Evolutionary conservation across 37 sponge, comb jelly and placozoan genomes (phyloP), one percentile per base, ranked within the genome.

Genomic region (Beroe forskalii): DNA sequence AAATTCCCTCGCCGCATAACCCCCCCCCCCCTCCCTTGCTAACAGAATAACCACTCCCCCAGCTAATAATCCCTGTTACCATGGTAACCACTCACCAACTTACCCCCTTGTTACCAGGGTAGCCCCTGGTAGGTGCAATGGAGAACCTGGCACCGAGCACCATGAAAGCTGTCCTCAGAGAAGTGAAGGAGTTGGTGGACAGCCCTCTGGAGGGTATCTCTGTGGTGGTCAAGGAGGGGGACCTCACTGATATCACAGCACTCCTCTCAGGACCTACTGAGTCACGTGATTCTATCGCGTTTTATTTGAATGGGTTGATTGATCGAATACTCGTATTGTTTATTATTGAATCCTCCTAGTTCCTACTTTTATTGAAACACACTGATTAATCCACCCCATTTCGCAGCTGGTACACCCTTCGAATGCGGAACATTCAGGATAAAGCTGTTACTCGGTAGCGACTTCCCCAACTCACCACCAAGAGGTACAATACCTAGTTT

Each of bases 391-490:
- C 6, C 4, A n/a, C 9, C 42, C 6, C 22, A 12, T 39, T 55
- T 6, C 40, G 4, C 89, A 97, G 98, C 89, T 76, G 96, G 92
- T 19, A 97, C 98, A 0, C 98, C 98, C 0, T 97, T 92, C 90
- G 96, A 95, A 91, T 94, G 95, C 0, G 98, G 98, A 6, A 4
- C 90, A 61, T 97, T 97, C 76, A 92, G 66, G 31, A 93, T 97
- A 92, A 97, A 97, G 80, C 89, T 97, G 61, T 94, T 95, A 2
- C 92, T 97, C 2, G 91, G 95, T 2, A 94, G 94, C 61, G 98
- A 97, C 62, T 97, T 95, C 60, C 98, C 98, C 44, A 93, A 95
- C 20, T 44, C 93, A 25, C 98, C 98, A 41, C 98, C 98, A 44
- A 94, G 94, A 92, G 97, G 96, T 95, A 90, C n/a, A n/a, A n/a